A percentile compares a stretch with the other conserved stretches of the same genome.
These are phyloP conservation scores for Homarus americanus DNA, from an alignment of 1,140 invertebrate genomes.

Conservation along the genomic window DNA sequence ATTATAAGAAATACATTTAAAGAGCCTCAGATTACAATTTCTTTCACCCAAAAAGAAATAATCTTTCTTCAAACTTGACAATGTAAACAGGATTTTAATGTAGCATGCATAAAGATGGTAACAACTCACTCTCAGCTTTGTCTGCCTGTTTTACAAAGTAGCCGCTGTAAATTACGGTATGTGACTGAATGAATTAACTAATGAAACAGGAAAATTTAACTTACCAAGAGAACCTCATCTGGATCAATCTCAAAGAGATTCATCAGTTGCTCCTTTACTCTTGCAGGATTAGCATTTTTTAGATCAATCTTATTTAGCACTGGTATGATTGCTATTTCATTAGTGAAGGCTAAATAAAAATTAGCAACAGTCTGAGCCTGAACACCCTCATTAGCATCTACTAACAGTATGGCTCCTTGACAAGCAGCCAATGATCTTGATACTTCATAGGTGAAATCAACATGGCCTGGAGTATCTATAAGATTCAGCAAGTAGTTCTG, in stretches of 20 bases:
- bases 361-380: conserved; percentile 99
- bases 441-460: conserved; percentile 98
- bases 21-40: too few species aligned
- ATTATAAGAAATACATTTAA: too few species aligned
- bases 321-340: conserved; percentile 91
- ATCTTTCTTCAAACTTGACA: too few species aligned
- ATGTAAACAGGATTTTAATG: too few species aligned
- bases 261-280: conserved; percentile 87
- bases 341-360: conserved; percentile 93
- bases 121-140: too few species aligned
- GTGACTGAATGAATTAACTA: too few species aligned
- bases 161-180: too few species aligned
- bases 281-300: conserved; percentile 91
- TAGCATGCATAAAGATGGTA: too few species aligned
- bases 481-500: conserved; percentile 93
- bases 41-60: too few species aligned
- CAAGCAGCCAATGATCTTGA: conserved; percentile 83
- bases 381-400: conserved; percentile 96
- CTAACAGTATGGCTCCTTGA: conserved; percentile 95
- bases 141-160: too few species aligned
- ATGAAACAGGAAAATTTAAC: background rate
- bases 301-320: conserved; percentile 98
- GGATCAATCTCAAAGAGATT: conserved; percentile 91
- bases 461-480: conserved; percentile 99
- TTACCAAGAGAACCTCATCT: conserved; percentile 79